phyloP scores from a whole-genome alignment of 2,113 vertebrate genomes.

The Neomonachus schauinslandi region DNA sequence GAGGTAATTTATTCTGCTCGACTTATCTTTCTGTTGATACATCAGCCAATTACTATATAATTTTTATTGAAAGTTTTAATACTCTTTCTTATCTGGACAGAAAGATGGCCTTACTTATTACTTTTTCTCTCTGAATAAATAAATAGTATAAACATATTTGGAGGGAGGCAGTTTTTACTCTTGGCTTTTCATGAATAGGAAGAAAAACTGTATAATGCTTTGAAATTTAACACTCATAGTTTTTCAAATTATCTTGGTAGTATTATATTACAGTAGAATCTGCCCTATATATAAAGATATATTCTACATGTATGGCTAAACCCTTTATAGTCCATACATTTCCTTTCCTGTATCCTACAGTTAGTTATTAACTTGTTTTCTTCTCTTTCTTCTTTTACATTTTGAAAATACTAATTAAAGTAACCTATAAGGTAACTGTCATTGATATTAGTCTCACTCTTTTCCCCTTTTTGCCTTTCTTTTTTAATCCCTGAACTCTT shows the following conservation, averaged over 20 bases:
- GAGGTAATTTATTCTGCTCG: neutral
- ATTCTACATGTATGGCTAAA: neutral
- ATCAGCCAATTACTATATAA: neutral
- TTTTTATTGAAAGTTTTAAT: conserved; percentile 11
- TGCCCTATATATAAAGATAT: neutral
- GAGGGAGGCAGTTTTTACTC: neutral
- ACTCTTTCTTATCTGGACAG: neutral
- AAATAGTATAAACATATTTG: neutral
- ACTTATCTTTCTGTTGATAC: neutral
- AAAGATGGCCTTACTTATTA: neutral
- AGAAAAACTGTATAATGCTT: neutral
- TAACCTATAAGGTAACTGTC: neutral
- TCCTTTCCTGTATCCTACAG: neutral
- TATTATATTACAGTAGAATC: neutral
- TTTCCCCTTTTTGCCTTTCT: conserved; percentile 29
- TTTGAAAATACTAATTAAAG: conserved; percentile 68
- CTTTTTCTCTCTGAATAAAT: neutral
- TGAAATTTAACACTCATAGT: conserved; percentile 22
- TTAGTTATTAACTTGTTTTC: conserved; percentile 69
- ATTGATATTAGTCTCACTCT: conserved; percentile 31
- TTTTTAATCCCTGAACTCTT: conserved; percentile 36
- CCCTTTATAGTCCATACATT: neutral
- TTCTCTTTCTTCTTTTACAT: conserved; percentile 66
- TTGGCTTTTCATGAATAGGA: neutral
- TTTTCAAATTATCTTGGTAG: conserved; percentile 31